Conservation (phyloP, 2,888 invertebrate species). For the Melinopterus prodromus region DNA sequence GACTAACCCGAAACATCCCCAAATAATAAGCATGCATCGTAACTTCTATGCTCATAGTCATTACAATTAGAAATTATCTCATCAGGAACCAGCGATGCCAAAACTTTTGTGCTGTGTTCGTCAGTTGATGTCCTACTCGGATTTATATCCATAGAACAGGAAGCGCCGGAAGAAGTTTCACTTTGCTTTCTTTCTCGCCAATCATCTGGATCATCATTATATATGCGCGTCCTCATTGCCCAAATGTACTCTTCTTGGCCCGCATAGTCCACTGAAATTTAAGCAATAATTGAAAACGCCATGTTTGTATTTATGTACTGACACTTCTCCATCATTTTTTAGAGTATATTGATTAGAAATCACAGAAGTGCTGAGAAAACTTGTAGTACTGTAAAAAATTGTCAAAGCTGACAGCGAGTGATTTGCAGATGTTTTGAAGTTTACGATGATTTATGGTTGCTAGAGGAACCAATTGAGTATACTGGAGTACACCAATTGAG, state of each 20-base stretch:
- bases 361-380: background rate
- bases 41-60: constrained; percentile 64
- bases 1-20: constrained; percentile 69
- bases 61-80: constrained; percentile 68
- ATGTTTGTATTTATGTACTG: background rate
- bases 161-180: constrained; percentile 10
- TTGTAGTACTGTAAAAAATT: background rate
- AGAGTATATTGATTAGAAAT: background rate
- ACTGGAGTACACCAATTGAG: too few relatives aligned
- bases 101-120: constrained; percentile 62
- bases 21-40: constrained; percentile 69
- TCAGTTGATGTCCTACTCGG: constrained; percentile 28
- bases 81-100: constrained; percentile 72
- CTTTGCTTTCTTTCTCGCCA: constrained; percentile 39
- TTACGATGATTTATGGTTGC: too few relatives aligned
- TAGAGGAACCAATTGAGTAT: too few relatives aligned
- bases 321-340: background rate
- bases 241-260: constrained; percentile 49
- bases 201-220: constrained; percentile 36
- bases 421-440: too few relatives aligned
- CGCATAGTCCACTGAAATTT: constrained; percentile 42
- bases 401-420: background rate
- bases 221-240: constrained; percentile 45
- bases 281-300: background rate
- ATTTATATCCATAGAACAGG: background rate